phyloP scores from a whole-genome alignment of 2,888 invertebrate species.

The Drosophila cognata region DNA sequence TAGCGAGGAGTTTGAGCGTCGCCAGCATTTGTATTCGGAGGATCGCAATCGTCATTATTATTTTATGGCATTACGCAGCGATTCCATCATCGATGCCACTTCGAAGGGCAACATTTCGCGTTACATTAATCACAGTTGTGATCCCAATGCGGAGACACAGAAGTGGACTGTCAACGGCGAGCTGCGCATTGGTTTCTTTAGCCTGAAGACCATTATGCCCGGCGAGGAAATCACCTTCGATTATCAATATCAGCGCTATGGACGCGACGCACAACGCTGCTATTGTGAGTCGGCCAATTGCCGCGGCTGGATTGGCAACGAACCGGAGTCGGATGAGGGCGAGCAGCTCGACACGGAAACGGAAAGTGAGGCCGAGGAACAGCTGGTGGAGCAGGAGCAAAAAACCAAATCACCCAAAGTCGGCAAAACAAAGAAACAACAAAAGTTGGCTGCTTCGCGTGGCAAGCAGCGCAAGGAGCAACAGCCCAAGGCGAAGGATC shows the following conservation, averaged over 20 bases:
- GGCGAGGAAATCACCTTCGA: constrained; percentile 99
- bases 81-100: constrained; percentile 98
- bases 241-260: constrained; percentile 98
- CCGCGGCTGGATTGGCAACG: constrained; percentile 97
- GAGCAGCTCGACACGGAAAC: constrained; percentile 84
- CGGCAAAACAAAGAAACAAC: constrained; percentile 29
- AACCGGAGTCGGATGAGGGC: constrained; percentile 90
- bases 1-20: constrained; percentile 93
- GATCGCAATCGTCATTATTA: constrained; percentile 97
- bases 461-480: constrained; percentile 53
- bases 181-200: constrained; percentile 98
- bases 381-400: constrained; percentile 19
- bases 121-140: constrained; percentile 99
- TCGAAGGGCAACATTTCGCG: constrained; percentile 97
- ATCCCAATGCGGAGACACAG: constrained; percentile 99
- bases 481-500: constrained; percentile 69
- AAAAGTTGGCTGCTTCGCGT: constrained; percentile 33
- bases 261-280: constrained; percentile 98
- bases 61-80: constrained; percentile 98
- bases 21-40: constrained; percentile 95
- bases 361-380: constrained; percentile 86
- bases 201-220: constrained; percentile 91
- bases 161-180: constrained; percentile 98
- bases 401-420: constrained; percentile 34
- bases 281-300: constrained; percentile 96